These are phyloP conservation scores for Dicyrtoma fusca DNA, from an alignment of 2,888 invertebrate genomes.

Conservation along the genomic window DNA sequence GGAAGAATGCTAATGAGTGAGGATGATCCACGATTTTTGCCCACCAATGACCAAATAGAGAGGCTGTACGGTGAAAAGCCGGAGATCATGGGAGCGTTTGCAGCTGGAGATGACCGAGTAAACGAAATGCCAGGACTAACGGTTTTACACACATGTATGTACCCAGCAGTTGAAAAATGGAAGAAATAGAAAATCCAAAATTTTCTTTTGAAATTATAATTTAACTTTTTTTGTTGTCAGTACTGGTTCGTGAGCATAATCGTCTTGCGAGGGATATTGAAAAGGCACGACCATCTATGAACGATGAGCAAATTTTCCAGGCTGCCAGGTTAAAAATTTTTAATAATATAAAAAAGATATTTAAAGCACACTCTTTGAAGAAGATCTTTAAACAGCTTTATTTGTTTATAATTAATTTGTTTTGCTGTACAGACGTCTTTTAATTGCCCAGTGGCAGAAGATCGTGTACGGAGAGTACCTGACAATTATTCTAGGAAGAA, in stretches of 20 bases:
- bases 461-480: constrained; percentile 54
- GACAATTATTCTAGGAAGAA: constrained; percentile 51
- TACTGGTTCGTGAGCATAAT: constrained; percentile 54
- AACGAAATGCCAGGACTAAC: constrained; percentile 55
- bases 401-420: background rate
- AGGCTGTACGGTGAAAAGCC: constrained; percentile 37
- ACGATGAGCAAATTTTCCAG: constrained; percentile 54
- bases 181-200: background rate
- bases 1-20: background rate
- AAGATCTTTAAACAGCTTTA: background rate
- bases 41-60: constrained; percentile 48
- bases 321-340: constrained; percentile 40
- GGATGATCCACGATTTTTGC: constrained; percentile 41
- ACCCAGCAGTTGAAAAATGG: background rate
- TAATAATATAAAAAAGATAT: background rate
- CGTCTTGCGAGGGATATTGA: constrained; percentile 51
- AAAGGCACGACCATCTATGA: constrained; percentile 46
- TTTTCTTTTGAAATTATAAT: too few relatives aligned
- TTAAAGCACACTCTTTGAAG: background rate
- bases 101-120: constrained; percentile 53
- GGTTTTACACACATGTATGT: constrained; percentile 47
- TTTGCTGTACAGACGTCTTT: constrained; percentile 41
- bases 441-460: constrained; percentile 54
- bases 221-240: constrained; percentile 8
- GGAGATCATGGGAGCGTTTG: constrained; percentile 50